Percentiles rank a stretch among this genome's conserved stretches.
Conservation (phyloP, 1,140 invertebrate genomes). For the Drosophila ambigua region DNA sequence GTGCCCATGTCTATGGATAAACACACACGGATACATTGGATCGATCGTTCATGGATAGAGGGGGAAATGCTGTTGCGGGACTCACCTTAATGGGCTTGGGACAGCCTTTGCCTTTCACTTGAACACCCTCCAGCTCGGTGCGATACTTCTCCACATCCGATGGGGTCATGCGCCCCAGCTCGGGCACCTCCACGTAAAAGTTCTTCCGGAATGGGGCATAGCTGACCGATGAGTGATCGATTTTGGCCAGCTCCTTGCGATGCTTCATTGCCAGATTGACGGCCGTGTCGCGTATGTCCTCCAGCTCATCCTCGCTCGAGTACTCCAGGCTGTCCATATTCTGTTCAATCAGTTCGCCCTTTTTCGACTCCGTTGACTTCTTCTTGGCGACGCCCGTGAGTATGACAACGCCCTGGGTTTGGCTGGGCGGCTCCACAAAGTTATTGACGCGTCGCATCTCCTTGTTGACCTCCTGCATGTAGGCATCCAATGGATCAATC, state of each 20-base stretch:
- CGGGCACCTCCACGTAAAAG: constrained; percentile 96
- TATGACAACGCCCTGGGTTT: constrained; percentile 88
- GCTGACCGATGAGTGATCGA: constrained; percentile 92
- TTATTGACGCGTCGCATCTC: constrained; percentile 97
- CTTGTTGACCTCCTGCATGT: constrained; percentile 93
- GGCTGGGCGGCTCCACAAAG: constrained; percentile 83
- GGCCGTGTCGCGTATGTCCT: constrained; percentile 96
- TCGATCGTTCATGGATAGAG: too few relatives aligned
- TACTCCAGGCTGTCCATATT: constrained; percentile 99
- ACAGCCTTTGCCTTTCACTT: constrained; percentile 94
- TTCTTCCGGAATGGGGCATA: constrained; percentile 97
- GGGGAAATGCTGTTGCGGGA: background rate
- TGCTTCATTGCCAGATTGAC: constrained; percentile 94
- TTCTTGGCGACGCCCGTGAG: constrained; percentile 96
- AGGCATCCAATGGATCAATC: constrained; percentile 98
- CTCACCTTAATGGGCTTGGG: constrained; percentile 94
- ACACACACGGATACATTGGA: background rate
- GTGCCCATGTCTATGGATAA: constrained; percentile 92
- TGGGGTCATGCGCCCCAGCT: constrained; percentile 93
- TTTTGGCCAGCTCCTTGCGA: constrained; percentile 94
- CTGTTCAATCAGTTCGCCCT: constrained; percentile 97
- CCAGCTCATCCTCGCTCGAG: constrained; percentile 98
- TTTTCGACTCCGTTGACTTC: constrained; percentile 88
- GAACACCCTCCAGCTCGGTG: constrained; percentile 92
- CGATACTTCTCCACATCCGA: constrained; percentile 95